Percentiles rank a stretch among this genome's conserved stretches.
Conservation (phyloP, 1,140 invertebrate species). For the Gonatopus flavifemur region DNA sequence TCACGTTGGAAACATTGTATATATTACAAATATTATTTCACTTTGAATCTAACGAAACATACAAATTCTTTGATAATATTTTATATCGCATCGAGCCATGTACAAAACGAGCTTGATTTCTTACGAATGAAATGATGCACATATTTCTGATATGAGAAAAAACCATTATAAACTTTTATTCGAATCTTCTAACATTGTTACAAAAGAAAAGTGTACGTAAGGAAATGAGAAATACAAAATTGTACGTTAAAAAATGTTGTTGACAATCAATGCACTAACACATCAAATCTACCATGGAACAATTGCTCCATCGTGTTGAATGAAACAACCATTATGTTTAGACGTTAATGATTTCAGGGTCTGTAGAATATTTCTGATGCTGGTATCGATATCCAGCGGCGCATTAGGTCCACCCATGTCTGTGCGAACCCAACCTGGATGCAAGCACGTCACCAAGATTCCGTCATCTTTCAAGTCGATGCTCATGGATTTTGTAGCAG, state of each 20-base stretch:
- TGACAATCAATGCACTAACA: not conserved
- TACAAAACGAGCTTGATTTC: slow-evolving; percentile 41
- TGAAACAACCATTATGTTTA: slow-evolving; percentile 72
- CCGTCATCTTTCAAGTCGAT: slow-evolving; percentile 75
- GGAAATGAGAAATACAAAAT: not conserved
- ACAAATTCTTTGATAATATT: slow-evolving; percentile 29
- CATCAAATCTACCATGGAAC: slow-evolving; percentile 69
- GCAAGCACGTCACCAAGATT: slow-evolving; percentile 75
- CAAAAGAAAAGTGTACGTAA: not conserved
- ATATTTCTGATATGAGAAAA: slow-evolving; percentile 9
- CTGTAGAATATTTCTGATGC: slow-evolving; percentile 66
- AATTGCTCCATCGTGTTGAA: slow-evolving; percentile 73
- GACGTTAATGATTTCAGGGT: slow-evolving; percentile 66
- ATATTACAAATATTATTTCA: slow-evolving; percentile 48
- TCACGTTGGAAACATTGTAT: too few species aligned
- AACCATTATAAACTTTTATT: slow-evolving; percentile 8
- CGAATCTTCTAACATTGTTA: not conserved
- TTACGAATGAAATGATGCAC: slow-evolving; percentile 27
- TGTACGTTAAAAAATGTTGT: not conserved
- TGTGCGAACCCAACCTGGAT: slow-evolving; percentile 91
- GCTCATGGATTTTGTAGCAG: slow-evolving; percentile 82
- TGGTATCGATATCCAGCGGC: slow-evolving; percentile 68
- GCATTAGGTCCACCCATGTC: slow-evolving; percentile 85
- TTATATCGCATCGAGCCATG: slow-evolving; percentile 48
- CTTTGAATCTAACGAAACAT: slow-evolving; percentile 14